A percentile compares a stretch with the other conserved stretches of the same genome.
phyloP scores from a whole-genome alignment of 2,113 vertebrate species.

The Ophthalmolycus amberensis region DNA sequence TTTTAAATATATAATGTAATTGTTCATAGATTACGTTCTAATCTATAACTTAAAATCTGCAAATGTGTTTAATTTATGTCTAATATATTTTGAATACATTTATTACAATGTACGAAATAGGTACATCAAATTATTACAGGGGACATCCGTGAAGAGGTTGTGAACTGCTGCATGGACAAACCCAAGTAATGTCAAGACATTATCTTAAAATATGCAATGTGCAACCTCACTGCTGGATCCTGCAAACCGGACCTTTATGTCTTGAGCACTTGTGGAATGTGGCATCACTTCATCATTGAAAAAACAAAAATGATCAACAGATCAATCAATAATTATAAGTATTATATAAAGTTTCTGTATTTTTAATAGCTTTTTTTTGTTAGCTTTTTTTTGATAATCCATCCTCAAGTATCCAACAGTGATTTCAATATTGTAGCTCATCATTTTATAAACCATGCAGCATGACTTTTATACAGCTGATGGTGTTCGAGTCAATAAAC shows the following conservation, averaged over 20 bases:
- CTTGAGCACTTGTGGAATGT: too few species aligned
- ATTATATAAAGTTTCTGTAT: not conserved
- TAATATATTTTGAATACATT: not conserved
- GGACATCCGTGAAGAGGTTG: not conserved
- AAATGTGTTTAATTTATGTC: not conserved
- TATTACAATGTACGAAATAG: not conserved
- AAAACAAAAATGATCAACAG: not conserved
- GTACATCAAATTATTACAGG: not conserved
- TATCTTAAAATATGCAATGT: too few species aligned
- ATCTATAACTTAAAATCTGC: not conserved
- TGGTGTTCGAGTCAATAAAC: constrained; percentile 33
- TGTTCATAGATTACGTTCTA: not conserved
- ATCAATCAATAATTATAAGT: not conserved
- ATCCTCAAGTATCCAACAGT: not conserved
- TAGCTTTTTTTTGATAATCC: not conserved
- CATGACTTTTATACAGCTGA: not conserved
- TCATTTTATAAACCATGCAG: not conserved
- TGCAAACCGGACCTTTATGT: too few species aligned
- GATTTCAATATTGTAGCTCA: not conserved
- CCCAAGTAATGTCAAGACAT: not conserved
- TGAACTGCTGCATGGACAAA: not conserved
- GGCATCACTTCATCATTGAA: too few species aligned
- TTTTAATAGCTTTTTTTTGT: not conserved
- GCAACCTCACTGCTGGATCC: too few species aligned
- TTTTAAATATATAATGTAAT: not conserved